Evolutionary conservation across 2,888 invertebrate genomes (phyloP).

Genomic region (Tetranychus truncatus): DNA sequence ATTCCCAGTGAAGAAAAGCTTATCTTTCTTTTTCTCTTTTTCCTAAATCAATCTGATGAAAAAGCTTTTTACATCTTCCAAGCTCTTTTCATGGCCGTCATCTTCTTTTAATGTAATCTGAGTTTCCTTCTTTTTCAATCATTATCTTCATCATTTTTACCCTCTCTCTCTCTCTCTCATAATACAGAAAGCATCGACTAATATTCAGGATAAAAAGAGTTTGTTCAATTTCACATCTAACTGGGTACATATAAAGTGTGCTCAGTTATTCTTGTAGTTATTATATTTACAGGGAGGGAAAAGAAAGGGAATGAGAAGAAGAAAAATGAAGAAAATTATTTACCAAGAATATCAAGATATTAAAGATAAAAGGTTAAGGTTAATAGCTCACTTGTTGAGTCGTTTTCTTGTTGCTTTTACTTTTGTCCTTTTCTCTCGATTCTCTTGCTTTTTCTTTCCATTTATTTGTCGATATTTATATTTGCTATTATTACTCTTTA

Average conservation of each 20-base stretch:
- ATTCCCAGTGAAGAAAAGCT: neutral
- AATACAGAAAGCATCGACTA: neutral
- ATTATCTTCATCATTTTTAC: neutral
- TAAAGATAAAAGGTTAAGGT: neutral
- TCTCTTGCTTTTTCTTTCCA: neutral
- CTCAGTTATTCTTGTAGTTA: neutral
- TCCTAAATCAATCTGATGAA: neutral
- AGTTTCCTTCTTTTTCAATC: neutral
- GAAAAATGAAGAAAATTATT: neutral
- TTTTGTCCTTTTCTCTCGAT: neutral
- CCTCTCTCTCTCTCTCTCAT: too few relatives aligned
- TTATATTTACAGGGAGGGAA: neutral
- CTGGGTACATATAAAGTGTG: neutral
- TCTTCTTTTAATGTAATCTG: neutral
- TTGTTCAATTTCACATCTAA: neutral
- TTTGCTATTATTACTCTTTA: neutral
- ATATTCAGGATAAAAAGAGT: neutral
- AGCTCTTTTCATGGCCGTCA: neutral
- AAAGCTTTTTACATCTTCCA: neutral
- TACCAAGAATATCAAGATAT: neutral
- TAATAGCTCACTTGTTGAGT: conserved; percentile 1
- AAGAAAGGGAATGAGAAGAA: neutral
- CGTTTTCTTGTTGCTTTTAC: neutral
- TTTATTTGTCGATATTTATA: neutral
- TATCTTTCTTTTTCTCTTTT: neutral